Evolutionary conservation across 2,113 vertebrate species (phyloP).

Genomic region (Microtus ochrogaster): DNA sequence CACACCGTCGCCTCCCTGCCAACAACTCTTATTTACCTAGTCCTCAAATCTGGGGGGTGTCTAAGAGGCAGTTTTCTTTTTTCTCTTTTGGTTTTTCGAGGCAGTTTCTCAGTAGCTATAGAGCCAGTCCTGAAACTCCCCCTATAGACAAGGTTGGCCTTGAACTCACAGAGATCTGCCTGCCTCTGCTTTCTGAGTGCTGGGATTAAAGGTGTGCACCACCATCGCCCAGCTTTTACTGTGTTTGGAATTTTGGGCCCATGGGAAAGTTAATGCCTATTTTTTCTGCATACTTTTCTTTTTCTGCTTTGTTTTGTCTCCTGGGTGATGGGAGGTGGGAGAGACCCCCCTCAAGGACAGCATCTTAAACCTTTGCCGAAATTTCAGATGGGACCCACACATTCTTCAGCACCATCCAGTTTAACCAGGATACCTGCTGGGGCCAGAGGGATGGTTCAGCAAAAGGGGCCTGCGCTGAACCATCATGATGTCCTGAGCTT

Average conservation of each 20-base stretch:
- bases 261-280: not conserved
- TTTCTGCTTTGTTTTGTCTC: not conserved
- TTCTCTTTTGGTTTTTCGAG: too few species aligned
- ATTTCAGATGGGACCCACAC: not conserved
- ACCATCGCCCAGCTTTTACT: not conserved
- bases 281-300: conserved; percentile 6
- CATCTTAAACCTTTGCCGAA: conserved; percentile 44
- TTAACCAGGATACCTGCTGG: not conserved
- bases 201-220: too few species aligned
- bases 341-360: too few species aligned
- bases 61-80: not conserved
- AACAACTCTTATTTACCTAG: conserved; percentile 53
- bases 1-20: not conserved
- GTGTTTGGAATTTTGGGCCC: conserved; percentile 65
- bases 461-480: too few species aligned
- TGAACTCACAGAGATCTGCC: too few species aligned
- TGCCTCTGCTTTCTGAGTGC: too few species aligned
- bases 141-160: too few species aligned
- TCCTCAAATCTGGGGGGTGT: conserved; percentile 32
- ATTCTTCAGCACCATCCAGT: not conserved
- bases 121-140: too few species aligned
- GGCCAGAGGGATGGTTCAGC: not conserved
- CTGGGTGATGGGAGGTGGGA: not conserved
- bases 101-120: too few species aligned
- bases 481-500: too few species aligned